Evolutionary conservation across 1,140 invertebrate genomes (phyloP), one percentile per base, ranked within the genome.

Genomic region (Heliothis subflexa): DNA sequence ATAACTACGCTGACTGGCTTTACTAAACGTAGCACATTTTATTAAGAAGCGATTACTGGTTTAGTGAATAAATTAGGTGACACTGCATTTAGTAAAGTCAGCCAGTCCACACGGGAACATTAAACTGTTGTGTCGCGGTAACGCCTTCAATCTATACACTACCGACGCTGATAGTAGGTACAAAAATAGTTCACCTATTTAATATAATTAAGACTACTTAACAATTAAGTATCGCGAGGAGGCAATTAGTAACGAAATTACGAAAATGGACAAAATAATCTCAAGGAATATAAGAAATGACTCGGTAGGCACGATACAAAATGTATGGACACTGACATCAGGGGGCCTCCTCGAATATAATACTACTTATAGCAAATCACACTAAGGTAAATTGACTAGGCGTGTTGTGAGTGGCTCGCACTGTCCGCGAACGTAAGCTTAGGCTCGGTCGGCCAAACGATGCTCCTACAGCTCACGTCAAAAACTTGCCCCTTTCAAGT

Each of bases 341-440:
- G n/a, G 64, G 57, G 81, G 79, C 89, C 89, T 88, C 91, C 91
- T 86, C 86, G 72, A 87, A 86, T 86, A 89, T 87, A 88, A 89
- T 89, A 88, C 89, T 92, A 93, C 91, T 93, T 93, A 93, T 88
- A 86, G 90, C 91, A 88, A 93, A 94, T 94, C 91, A 94, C 93
- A 94, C 93, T 94, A 94, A 93, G 89, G 90, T 93, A 94, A 94
- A 93, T 94, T 94, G 93, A 94, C 93, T 94, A 94, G 92, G 91
- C 88, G 91, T 90, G 87, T 92, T 89, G 89, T 88, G 90, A 89
- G 87, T 91, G 88, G 79, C 86, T 86, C 89, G 89, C 87, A 80
- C 78, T 82, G 78, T 78, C 78, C 72, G 79, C 52, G 79, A 84
- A 74, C 79, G 50, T 76, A 55, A 74, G 78, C 74, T 84, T 81